Percentiles rank a stretch among this genome's conserved stretches.
These are phyloP conservation scores for Sepioteuthis lessoniana DNA, from an alignment of 2,888 invertebrate species.

Conservation along the genomic window DNA sequence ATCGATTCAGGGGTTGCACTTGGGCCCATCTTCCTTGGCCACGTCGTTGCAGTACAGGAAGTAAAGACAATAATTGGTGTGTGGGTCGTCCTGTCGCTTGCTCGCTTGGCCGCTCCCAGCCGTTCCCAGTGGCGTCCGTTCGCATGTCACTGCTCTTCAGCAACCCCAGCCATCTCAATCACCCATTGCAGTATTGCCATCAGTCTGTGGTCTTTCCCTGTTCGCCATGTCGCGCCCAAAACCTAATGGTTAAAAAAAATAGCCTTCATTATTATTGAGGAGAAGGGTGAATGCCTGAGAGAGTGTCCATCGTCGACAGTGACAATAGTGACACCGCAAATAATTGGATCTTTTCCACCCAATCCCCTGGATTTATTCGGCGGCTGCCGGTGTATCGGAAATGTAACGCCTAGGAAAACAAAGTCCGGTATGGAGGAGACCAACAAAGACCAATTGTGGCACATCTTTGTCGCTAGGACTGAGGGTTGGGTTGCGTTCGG, in stretches of 20 bases:
- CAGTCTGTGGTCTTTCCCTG: slow-evolving; percentile 15
- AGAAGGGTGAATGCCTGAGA: background rate
- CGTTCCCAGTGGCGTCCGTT: background rate
- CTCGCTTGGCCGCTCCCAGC: slow-evolving; percentile 23
- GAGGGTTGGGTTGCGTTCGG: background rate
- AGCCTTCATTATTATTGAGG: background rate
- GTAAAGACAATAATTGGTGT: background rate
- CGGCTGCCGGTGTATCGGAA: slow-evolving; percentile 18
- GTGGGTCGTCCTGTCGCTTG: background rate
- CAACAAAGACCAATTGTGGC: slow-evolving; percentile 8
- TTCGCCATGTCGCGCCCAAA: background rate
- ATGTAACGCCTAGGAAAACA: slow-evolving; percentile 33
- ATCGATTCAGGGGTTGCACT: background rate
- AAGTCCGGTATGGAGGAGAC: background rate
- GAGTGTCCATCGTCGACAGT: background rate
- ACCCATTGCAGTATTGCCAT: background rate
- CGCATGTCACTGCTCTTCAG: slow-evolving; percentile 8
- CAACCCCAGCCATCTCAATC: background rate
- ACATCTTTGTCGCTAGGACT: background rate
- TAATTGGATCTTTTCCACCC: slow-evolving; percentile 15
- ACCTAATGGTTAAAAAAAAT: background rate
- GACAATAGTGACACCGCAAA: slow-evolving; percentile 33
- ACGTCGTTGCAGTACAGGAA: background rate
- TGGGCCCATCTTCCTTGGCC: background rate
- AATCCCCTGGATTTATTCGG: background rate